These are phyloP conservation scores for Mimachlamys varia DNA, from an alignment of 2,888 invertebrate genomes.

Conservation along the genomic window DNA sequence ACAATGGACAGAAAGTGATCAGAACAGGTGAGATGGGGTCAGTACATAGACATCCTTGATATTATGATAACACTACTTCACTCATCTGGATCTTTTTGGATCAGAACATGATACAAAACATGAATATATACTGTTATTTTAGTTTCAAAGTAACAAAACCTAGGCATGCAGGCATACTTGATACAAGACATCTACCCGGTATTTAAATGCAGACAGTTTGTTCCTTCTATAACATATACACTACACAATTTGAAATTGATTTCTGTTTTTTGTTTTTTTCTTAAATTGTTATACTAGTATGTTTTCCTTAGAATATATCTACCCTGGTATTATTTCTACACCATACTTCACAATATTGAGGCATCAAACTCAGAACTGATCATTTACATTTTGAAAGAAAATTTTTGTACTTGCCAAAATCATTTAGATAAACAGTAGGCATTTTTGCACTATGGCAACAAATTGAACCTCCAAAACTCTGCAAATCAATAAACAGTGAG, in stretches of 20 bases:
- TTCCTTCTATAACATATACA: neutral
- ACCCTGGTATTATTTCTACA: neutral
- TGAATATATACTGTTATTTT: neutral
- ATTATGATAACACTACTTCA: neutral
- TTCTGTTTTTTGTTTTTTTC: neutral
- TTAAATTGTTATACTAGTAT: too few relatives aligned
- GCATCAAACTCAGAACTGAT: neutral
- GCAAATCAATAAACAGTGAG: neutral
- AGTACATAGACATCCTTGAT: too few relatives aligned
- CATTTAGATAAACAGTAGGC: neutral
- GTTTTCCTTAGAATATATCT: neutral
- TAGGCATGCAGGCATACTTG: neutral
- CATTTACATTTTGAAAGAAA: neutral
- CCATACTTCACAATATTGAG: neutral
- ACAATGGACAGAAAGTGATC: too few relatives aligned
- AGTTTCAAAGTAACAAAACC: neutral
- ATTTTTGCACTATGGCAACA: neutral
- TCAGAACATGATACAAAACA: neutral
- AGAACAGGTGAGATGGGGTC: too few relatives aligned
- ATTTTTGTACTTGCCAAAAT: neutral
- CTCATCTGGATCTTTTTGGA: neutral
- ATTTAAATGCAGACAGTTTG: neutral
- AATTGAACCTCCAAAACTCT: neutral
- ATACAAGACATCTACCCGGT: neutral
- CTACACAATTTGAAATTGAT: constrained; percentile 9